Evolutionary conservation across 2,113 vertebrate genomes (phyloP), one percentile per base, ranked within the genome.

Genomic region (Apus apus): DNA sequence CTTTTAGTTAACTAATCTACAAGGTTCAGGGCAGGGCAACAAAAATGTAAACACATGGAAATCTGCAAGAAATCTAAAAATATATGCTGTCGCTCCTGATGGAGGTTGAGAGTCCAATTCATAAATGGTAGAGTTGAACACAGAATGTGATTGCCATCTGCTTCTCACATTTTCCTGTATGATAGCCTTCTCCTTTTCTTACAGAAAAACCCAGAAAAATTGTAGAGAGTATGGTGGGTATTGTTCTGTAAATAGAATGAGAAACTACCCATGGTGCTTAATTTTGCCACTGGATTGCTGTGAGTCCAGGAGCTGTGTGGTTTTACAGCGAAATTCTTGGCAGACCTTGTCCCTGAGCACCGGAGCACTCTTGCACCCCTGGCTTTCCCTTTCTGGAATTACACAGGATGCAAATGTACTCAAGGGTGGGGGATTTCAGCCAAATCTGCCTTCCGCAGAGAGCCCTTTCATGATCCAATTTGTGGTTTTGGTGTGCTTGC

Each of bases 171-270:
- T 40, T n/a, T 81, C 34, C 34, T 36, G 12, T 78, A 56, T 74
- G 20, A 81, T 4, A 74, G 16, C 4, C 6, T 56, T 50, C 45
- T 74, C 3, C 5, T 4, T 61, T 65, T 54, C 54, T 56, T 19
- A 25, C 25, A 56, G 45, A 40, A 54, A 45, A 51, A 12, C 4
- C 15, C 16, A 26, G 79, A 62, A 45, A 46, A 57, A 23, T 4
- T 26, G 2, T 11, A 18, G 5, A 5, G 12, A 29, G 4, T 25
- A 15, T 32, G 32, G 34, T 0, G 2, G 5, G 8, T 27, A 36
- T 43, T 40, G 34, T 78, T 88, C 40, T 79, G 4, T 16, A 71
- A 83, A 53, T 6, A n/a, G 18, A 43, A 0, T 15, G 18, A n/a
- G 40, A 43, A 92, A 53, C 19, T n/a, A 40, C 48, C 17, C 0